Conservation (phyloP, 1,140 invertebrate genomes). For the Caenorhabditis brenneri region DNA sequence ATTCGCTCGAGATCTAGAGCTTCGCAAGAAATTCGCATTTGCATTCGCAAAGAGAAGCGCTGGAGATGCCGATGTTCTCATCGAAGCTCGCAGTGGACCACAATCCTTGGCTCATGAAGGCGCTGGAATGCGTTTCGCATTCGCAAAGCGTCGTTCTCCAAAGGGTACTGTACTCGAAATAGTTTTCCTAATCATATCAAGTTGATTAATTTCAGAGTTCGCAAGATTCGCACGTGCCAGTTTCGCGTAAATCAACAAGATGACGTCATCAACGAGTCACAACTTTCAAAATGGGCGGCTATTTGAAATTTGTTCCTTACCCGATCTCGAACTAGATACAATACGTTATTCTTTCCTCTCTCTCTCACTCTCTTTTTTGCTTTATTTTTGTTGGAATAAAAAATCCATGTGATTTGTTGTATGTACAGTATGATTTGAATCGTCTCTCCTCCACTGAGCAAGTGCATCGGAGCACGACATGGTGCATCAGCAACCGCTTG, state of each 20-base stretch:
- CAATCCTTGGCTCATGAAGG: constrained; percentile 30
- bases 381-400: not conserved
- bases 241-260: constrained; percentile 24
- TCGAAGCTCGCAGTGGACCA: constrained; percentile 33
- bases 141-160: constrained; percentile 9
- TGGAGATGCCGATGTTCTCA: constrained; percentile 21
- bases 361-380: not conserved
- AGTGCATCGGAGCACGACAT: constrained; percentile 35
- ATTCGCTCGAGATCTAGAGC: constrained; percentile 15
- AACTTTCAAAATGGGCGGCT: constrained; percentile 41
- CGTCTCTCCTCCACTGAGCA: not conserved
- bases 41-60: constrained; percentile 42
- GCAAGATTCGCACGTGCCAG: constrained; percentile 25
- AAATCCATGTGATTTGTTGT: constrained; percentile 33
- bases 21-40: constrained; percentile 28
- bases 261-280: constrained; percentile 38
- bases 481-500: constrained; percentile 20
- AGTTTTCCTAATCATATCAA: not conserved
- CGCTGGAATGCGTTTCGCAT: constrained; percentile 32
- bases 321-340: constrained; percentile 14
- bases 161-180: not conserved
- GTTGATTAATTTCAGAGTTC: constrained; percentile 35
- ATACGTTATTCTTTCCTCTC: too few relatives aligned
- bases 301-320: constrained; percentile 35
- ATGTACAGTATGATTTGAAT: not conserved